Conservation (phyloP, 2,113 vertebrate species). For the Erpornis zantholeuca region DNA sequence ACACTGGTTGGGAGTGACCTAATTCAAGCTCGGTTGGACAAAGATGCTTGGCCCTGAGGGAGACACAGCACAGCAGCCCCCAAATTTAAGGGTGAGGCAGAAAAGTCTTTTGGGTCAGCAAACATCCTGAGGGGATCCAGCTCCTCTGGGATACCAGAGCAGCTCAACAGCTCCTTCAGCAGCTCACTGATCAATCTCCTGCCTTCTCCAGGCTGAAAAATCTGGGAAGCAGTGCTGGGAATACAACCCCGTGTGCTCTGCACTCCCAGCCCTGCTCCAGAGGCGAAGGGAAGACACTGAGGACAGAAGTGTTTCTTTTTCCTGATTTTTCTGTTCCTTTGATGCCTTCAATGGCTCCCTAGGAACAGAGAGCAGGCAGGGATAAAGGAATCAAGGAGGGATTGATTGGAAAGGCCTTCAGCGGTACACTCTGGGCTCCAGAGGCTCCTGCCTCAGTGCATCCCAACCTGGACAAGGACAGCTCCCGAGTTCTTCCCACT, state of each 20-base stretch:
- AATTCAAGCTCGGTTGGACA: constrained; percentile 26
- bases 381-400: no score
- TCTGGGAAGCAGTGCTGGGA: not conserved
- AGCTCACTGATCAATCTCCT: not conserved
- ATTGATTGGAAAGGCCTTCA: no score
- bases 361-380: no score
- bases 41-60: constrained; percentile 34
- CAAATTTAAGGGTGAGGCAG: not conserved
- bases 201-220: not conserved
- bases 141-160: not conserved
- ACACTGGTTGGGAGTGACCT: constrained; percentile 43
- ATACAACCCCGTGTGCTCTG: not conserved
- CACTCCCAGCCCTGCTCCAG: not conserved
- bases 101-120: not conserved
- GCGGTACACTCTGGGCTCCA: no score
- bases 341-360: no score
- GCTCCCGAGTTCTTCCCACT: no score
- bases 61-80: not conserved
- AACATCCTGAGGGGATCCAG: not conserved
- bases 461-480: no score
- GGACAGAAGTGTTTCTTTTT: not conserved
- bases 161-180: not conserved
- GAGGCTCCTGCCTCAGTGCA: no score
- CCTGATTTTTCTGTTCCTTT: not conserved
- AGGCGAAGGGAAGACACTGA: not conserved